Percentiles rank a stretch among this genome's conserved stretches.
These are phyloP conservation scores for Perca flavescens DNA, from an alignment of 2,113 vertebrate genomes.

Conservation along the genomic window DNA sequence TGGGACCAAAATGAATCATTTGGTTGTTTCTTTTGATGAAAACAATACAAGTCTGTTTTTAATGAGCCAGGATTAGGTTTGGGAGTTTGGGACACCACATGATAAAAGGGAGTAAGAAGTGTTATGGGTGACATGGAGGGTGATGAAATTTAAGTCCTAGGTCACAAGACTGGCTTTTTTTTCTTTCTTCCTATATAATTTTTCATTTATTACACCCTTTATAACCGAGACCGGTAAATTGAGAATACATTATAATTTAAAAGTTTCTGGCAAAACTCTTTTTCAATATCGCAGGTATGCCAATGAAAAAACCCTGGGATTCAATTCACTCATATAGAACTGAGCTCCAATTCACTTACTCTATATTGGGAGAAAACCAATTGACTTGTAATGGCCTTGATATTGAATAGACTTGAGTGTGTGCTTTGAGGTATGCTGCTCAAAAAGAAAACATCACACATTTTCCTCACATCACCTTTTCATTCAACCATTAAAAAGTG, in stretches of 20 bases:
- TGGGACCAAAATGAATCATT: slow-evolving; percentile 32
- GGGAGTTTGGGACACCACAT: slow-evolving; percentile 41
- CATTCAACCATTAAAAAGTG: slow-evolving; percentile 4
- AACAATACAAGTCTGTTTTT: slow-evolving; percentile 38
- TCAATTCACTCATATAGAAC: slow-evolving; percentile 47
- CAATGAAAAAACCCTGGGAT: slow-evolving; percentile 1
- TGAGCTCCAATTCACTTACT: slow-evolving; percentile 38
- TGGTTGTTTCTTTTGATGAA: slow-evolving; percentile 39
- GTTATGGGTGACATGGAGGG: slow-evolving; percentile 15
- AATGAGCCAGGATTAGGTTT: slow-evolving; percentile 55
- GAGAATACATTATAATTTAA: background rate
- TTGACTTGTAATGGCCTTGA: slow-evolving; percentile 19
- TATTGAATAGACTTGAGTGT: slow-evolving; percentile 21
- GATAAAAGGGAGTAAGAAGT: slow-evolving; percentile 15
- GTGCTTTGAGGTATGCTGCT: background rate
- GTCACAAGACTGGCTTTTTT: background rate
- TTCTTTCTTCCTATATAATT: background rate
- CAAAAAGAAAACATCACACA: background rate
- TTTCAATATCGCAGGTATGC: slow-evolving; percentile 20
- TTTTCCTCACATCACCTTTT: slow-evolving; percentile 7
- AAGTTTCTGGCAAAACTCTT: background rate
- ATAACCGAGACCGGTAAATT: background rate
- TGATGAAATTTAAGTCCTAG: slow-evolving; percentile 4
- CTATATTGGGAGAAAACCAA: slow-evolving; percentile 9
- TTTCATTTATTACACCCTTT: background rate